Evolutionary conservation across 2,113 vertebrate genomes (phyloP), one percentile per base, ranked within the genome.

Genomic region (Urocolius indicus): DNA sequence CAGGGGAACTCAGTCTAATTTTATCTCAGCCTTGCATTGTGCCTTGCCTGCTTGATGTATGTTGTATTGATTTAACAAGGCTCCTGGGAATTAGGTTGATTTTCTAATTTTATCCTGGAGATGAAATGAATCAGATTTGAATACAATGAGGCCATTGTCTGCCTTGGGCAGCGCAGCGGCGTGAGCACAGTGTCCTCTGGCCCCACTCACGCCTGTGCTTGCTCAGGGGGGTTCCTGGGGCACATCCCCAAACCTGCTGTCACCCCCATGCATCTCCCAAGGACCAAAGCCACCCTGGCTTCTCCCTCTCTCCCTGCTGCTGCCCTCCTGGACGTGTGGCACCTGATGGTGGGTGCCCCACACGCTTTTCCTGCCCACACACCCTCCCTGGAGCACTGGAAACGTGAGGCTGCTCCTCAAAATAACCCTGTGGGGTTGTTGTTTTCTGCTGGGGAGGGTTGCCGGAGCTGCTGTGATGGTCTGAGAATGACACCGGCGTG

Each of bases 61-160:
- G 95, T 93, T 93, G 88, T 78, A 96, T 97, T 95, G 97, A 97
- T 97, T 96, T 97, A 98, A 97, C 97, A 95, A 98, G 97, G 90
- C 97, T 96, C 97, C 72, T 8, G 97, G 97, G 98, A 97, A 83
- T 65, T 43, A 49, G 91, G 83, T 66, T 95, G 95, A 72, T 96
- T 94, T 73, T 96, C 96, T 97, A 88, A 97, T 97, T 97, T 96
- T 97, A 96, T 95, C 97, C 97, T 96, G 92, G 23, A 82, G 97
- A 94, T 90, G 97, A 95, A 91, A 73, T 36, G 94, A 96, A 96
- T 95, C 94, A 95, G 94, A 77, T 91, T 88, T 32, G 55, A 92
- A 69, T 38, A 79, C 80, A 90, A 94, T 16, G 86, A 75, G 81
- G 41, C 29, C 87, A 22, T 59, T 74, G 94, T 72, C 90, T 65